These are phyloP conservation scores for Cottoperca gobio DNA, from an alignment of 2,797 vertebrate species.

Conservation along the genomic window DNA sequence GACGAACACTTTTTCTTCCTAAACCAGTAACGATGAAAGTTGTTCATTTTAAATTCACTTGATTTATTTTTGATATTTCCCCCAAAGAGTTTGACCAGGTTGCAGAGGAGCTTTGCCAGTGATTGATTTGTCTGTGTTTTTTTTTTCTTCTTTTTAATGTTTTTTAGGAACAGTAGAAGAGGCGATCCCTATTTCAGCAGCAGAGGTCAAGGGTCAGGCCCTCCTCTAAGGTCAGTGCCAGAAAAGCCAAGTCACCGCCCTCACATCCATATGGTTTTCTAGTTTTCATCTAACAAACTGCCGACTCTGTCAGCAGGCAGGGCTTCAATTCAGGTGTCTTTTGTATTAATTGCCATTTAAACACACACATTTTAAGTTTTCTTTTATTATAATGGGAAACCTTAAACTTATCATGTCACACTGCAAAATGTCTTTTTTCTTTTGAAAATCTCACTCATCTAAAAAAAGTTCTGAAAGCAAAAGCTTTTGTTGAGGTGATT, in stretches of 20 bases:
- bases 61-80: slow-evolving; percentile 1
- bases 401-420: not conserved
- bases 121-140: not conserved
- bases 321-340: not conserved
- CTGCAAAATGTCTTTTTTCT: not conserved
- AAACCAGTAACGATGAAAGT: not conserved
- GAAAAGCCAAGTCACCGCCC: slow-evolving; percentile 17
- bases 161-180: slow-evolving; percentile 67
- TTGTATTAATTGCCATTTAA: not conserved
- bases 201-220: slow-evolving; percentile 63
- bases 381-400: not conserved
- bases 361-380: too few species aligned
- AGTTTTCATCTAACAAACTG: not conserved
- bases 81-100: not conserved
- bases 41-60: not conserved
- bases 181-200: slow-evolving; percentile 40
- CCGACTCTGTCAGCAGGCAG: not conserved
- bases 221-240: slow-evolving; percentile 40
- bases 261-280: slow-evolving; percentile 13
- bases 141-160: not conserved
- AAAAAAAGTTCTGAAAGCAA: not conserved
- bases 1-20: not conserved
- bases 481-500: not conserved
- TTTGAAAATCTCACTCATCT: not conserved
- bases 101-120: not conserved